phyloP scores from a whole-genome alignment of 64 coral and sea anemone species.

The Exaiptasia diaphana region DNA sequence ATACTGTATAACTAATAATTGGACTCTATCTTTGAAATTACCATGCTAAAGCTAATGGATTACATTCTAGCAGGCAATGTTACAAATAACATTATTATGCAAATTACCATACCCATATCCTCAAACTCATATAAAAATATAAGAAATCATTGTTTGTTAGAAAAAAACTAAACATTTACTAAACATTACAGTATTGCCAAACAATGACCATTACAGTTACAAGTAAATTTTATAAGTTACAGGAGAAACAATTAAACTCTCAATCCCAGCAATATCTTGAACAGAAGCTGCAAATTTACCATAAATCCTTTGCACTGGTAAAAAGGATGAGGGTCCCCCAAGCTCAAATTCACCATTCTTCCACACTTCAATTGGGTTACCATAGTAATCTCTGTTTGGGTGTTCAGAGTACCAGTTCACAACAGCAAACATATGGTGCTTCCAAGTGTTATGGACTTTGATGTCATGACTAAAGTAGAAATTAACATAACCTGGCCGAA shows the following conservation, averaged over 20 bases:
- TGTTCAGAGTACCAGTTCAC: slow-evolving; percentile 20
- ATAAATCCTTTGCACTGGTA: slow-evolving; percentile 33
- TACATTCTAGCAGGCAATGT: too few species aligned
- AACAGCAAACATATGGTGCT: slow-evolving; percentile 9
- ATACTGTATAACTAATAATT: too few species aligned
- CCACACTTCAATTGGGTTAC: slow-evolving; percentile 49
- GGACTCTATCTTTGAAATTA: too few species aligned
- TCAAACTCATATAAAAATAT: too few species aligned
- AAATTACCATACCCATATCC: too few species aligned
- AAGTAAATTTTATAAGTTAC: slow-evolving; percentile 6
- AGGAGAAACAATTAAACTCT: slow-evolving; percentile 15
- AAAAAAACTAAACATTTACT: too few species aligned
- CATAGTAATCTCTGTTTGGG: neutral
- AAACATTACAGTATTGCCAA: neutral
- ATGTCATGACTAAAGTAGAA: slow-evolving; percentile 21
- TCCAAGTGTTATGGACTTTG: neutral
- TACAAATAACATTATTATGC: too few species aligned
- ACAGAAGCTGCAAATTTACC: slow-evolving; percentile 19
- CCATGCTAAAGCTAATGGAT: too few species aligned
- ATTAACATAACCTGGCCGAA: slow-evolving; percentile 23
- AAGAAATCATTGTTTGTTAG: too few species aligned
- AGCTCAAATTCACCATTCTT: neutral
- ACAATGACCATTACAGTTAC: neutral
- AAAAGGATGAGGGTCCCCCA: neutral
- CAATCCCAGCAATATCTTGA: neutral